Base-by-base conservation (phyloP, 2,888 invertebrate genomes). In the Epirrhoe alternata region DNA sequence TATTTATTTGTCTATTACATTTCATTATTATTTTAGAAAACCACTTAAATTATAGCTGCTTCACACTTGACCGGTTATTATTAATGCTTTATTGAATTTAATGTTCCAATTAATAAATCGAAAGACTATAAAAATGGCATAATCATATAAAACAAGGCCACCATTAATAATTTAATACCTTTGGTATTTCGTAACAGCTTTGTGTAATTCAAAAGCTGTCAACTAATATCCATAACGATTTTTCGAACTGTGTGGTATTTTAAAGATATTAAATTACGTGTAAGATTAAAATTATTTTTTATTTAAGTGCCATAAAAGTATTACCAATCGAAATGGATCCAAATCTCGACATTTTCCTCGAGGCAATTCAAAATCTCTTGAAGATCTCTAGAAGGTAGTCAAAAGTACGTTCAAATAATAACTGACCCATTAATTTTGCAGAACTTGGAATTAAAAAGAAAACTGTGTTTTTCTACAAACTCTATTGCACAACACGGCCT, bases 401-500 rank as follows among this genome's bases (percentile, higher is more conserved):
- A 24, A 24, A 24, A 24, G 1, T 24, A 24, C 7, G 35, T 38
- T 38, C 35, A 38, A 38, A 38, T 38, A 38, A 1, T 38, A 24
- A 24, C 24, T 24, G 3, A 24, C 24, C 1, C 24, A 1, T 24
- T 24, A 24, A 24, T 24, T 24, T 24, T 24, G 24, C 24, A 24
- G 24, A 24, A 3, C 24, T 24, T 24, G 24, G 24, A 2, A 24
- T 3, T 38, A 1, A 38, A 38, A 38, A 38, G 10, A 10, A 38
- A 38, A 38, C 8, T 33, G 33, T 42, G 12, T 66, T 54, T 59
- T 59, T 35, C 58, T 52, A 6, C 59, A 38, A 58, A 35, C 49
- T 17, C 62, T 69, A 63, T 66, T 68, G 70, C 73, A 73, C 71
- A 74, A 72, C 73, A 75, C 75, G 75, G 77, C 75, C 79, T 79